phyloP scores from a whole-genome alignment of 2,888 invertebrate genomes.

The Callinectes sapidus region DNA sequence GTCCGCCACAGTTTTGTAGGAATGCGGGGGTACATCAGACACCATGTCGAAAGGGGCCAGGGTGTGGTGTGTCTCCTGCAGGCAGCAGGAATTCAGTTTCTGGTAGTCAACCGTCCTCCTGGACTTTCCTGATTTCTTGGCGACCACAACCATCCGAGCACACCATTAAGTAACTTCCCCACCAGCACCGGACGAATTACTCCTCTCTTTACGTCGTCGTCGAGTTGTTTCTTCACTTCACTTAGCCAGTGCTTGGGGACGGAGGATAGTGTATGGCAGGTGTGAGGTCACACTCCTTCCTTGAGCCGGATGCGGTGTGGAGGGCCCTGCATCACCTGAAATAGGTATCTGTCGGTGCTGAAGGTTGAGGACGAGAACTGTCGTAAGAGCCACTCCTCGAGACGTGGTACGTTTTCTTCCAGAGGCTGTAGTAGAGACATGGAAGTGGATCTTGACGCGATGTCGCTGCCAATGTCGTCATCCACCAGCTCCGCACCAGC shows the following conservation, averaged over 20 bases:
- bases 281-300: background rate
- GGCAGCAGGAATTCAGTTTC: no score
- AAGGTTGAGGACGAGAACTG: conserved; percentile 9
- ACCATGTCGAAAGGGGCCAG: no score
- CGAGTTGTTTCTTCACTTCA: background rate
- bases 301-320: conserved; percentile 21
- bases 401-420: background rate
- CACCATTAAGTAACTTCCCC: conserved; percentile 1
- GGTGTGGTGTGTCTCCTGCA: no score
- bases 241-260: background rate
- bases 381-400: background rate
- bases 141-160: no score
- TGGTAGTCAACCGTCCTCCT: no score
- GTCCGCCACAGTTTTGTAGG: conserved; percentile 46
- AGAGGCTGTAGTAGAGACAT: conserved; percentile 8
- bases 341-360: background rate
- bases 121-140: no score
- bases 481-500: background rate
- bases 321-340: conserved; percentile 17
- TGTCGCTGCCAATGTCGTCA: background rate
- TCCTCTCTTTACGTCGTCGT: conserved; percentile 4
- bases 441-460: background rate
- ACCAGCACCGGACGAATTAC: background rate
- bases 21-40: background rate
- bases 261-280: conserved; percentile 32